Percentiles rank a stretch among this genome's conserved stretches.
Evolutionary conservation across 2,888 invertebrate genomes (phyloP).

Genomic region (Camptogramma bilineatum): DNA sequence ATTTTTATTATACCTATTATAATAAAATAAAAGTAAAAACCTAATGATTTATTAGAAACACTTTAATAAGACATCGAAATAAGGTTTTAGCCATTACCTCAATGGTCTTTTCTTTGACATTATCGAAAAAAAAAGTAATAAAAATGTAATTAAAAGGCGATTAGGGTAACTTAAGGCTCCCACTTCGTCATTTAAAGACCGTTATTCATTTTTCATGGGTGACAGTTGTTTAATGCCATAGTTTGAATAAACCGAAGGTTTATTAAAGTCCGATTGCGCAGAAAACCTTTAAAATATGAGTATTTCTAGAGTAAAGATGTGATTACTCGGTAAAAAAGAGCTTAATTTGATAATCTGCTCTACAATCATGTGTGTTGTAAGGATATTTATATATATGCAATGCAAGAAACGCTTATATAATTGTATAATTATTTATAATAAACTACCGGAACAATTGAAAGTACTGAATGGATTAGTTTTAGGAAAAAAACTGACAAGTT

Average conservation of each 20-base stretch:
- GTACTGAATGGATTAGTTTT: too few relatives aligned
- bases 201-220: slow-evolving; percentile 29
- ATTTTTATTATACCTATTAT: too few relatives aligned
- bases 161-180: slow-evolving; percentile 30
- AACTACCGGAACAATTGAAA: too few relatives aligned
- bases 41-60: not conserved
- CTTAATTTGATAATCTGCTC: too few relatives aligned
- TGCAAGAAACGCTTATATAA: too few relatives aligned
- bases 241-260: slow-evolving; percentile 16
- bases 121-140: slow-evolving; percentile 28
- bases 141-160: slow-evolving; percentile 39
- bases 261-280: slow-evolving; percentile 1
- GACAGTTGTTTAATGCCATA: slow-evolving; percentile 18
- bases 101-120: slow-evolving; percentile 21
- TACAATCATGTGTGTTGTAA: too few relatives aligned
- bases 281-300: not conserved
- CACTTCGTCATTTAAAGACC: slow-evolving; percentile 20
- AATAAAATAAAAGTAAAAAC: too few relatives aligned
- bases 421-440: too few relatives aligned
- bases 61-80: not conserved
- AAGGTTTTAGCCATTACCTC: not conserved
- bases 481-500: too few relatives aligned
- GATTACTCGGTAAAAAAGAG: too few relatives aligned
- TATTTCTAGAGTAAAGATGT: too few relatives aligned
- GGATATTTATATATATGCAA: too few relatives aligned